Evolutionary conservation across 2,888 invertebrate species (phyloP).

Genomic region (Eucera pruinosa): DNA sequence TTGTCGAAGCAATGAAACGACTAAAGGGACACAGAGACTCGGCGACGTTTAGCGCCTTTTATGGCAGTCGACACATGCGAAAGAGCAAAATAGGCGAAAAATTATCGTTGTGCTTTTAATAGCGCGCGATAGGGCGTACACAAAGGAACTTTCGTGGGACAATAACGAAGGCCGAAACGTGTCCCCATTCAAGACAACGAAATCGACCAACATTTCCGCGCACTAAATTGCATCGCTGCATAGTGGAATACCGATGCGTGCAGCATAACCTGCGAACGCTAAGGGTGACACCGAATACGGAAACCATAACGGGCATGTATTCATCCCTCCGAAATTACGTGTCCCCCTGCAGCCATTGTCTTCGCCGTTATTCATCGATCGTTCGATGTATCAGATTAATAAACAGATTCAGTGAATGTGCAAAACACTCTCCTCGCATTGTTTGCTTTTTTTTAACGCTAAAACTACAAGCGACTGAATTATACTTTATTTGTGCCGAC

Average conservation of each 20-base stretch:
- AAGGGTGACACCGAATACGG: background rate
- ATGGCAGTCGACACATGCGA: background rate
- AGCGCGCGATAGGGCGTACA: conserved; percentile 21
- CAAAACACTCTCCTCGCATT: too few relatives aligned
- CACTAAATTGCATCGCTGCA: conserved; percentile 8
- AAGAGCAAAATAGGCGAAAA: conserved; percentile 3
- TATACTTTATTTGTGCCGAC: too few relatives aligned
- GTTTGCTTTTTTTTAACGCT: too few relatives aligned
- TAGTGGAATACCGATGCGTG: background rate
- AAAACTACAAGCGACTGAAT: too few relatives aligned
- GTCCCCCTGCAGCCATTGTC: background rate
- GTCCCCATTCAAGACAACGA: conserved; percentile 25
- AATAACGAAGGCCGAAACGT: conserved; percentile 26
- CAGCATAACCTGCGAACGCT: background rate
- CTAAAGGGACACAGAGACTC: too few relatives aligned
- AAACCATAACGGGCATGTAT: background rate
- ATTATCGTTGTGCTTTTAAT: conserved; percentile 38
- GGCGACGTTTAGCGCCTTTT: conserved; percentile 2
- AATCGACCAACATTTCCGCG: conserved; percentile 10
- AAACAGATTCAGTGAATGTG: too few relatives aligned
- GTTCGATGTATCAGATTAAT: background rate
- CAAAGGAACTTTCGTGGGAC: conserved; percentile 24
- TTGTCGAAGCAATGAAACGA: too few relatives aligned
- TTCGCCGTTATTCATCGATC: background rate
- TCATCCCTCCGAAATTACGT: background rate